Base-by-base conservation (phyloP, 37 sponge, comb jelly and placozoan genomes). In the Oopsacas minuta region DNA sequence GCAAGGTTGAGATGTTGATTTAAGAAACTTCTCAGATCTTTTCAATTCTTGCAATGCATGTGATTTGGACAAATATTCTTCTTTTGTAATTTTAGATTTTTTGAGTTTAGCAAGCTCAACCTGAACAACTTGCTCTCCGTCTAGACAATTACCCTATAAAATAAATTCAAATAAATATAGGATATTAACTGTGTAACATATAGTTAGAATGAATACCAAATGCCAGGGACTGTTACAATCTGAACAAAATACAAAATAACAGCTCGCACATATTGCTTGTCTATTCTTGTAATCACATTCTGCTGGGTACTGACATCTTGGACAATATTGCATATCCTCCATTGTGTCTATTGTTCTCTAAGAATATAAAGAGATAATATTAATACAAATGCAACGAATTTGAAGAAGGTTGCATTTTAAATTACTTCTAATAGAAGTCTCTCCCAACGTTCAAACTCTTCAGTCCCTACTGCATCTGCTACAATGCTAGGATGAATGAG, bases 241-340 rank as follows among this genome's bases (percentile, higher is more conserved):
- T 15, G 36, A 35, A 37, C 86, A 85, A 52, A 85, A 85, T 5
- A 36, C 37, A 35, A 38, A 85, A 39, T 39, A 82, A 23, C 86
- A 85, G 81, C 36, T 28, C 1, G 86, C 86, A 82, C 86, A 85
- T 23, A 37, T 52, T 7, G 39, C 86, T 36, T 82, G 86, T 23
- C 36, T 82, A 3, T 30, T 12, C 8, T 82, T 81, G 12, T 46
- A 39, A 30, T 85, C 86, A 7, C 86, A 39, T 10, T 81, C 81
- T 1, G 75, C 86, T 36, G 86, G 86, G 37, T 36, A 35, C 81
- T 85, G 86, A 82, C 86, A 85, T 3, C 86, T 35, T n/a, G 86
- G 86, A 37, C 86, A 85, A 37, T 85, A 85, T 82, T 83, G 37
- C 37, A 85, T 81, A 82, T 85, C 86, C 83, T 81, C 86, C 86